phyloP scores from a whole-genome alignment of 2,113 vertebrate genomes.

The Pseudorasbora parva region DNA sequence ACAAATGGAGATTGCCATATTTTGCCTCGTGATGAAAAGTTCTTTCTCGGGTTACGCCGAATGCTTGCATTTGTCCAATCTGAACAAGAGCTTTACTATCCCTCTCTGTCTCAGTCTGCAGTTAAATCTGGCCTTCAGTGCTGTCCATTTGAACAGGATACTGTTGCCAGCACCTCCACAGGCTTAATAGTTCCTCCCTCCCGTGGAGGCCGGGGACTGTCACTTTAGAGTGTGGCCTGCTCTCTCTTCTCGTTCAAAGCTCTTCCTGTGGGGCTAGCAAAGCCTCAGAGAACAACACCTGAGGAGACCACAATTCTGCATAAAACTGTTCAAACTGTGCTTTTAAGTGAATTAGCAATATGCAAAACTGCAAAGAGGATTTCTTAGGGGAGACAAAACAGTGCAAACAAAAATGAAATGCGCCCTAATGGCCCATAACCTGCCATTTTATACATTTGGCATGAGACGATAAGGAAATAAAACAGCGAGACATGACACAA shows the following conservation, averaged over 20 bases:
- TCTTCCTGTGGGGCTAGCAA: slow-evolving; percentile 40
- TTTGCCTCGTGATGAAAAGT: slow-evolving; percentile 12
- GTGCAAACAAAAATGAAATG: too few relatives aligned
- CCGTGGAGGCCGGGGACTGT: slow-evolving; percentile 19
- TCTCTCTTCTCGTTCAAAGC: slow-evolving; percentile 40
- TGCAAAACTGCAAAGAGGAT: too few relatives aligned
- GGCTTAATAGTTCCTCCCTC: slow-evolving; percentile 30
- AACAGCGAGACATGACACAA: neutral
- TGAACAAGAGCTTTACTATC: slow-evolving; percentile 10
- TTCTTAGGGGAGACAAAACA: too few relatives aligned
- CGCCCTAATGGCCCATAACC: too few relatives aligned
- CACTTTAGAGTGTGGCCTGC: slow-evolving; percentile 38
- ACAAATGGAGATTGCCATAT: neutral
- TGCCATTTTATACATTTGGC: too few relatives aligned
- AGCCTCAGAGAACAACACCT: slow-evolving; percentile 41
- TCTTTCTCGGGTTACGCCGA: neutral
- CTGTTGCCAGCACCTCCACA: slow-evolving; percentile 42
- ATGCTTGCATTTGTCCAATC: neutral
- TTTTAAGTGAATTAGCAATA: too few relatives aligned
- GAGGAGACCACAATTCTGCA: neutral
- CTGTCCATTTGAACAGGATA: slow-evolving; percentile 55
- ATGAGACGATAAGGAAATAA: too few relatives aligned
- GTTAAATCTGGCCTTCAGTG: slow-evolving; percentile 47
- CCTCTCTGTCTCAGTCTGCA: slow-evolving; percentile 27
- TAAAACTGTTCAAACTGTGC: too few relatives aligned